phyloP scores from a whole-genome alignment of 2,888 invertebrate species.

The Eupithecia inturbata region DNA sequence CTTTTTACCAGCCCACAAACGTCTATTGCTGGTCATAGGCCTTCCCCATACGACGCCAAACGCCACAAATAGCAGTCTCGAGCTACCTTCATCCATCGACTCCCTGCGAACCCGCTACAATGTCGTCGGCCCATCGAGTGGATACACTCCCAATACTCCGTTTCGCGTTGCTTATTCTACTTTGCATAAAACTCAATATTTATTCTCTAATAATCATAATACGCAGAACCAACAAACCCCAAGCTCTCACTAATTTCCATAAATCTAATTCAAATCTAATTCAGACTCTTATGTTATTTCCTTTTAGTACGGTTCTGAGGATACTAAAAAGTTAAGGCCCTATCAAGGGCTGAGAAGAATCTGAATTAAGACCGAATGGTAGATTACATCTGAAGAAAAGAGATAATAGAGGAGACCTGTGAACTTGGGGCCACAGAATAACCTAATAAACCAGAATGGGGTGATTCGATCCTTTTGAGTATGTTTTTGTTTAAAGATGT shows the following conservation, averaged over 20 bases:
- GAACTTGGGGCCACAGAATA: not conserved
- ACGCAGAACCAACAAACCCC: constrained; percentile 29
- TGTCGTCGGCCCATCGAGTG: not conserved
- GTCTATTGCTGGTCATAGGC: not conserved
- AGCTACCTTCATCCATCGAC: not conserved
- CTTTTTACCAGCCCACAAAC: not conserved
- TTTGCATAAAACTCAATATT: constrained; percentile 7
- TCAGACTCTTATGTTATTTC: constrained; percentile 46
- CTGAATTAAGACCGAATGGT: constrained; percentile 26
- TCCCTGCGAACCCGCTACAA: not conserved
- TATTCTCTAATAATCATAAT: constrained; percentile 23
- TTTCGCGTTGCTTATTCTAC: not conserved
- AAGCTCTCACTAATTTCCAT: constrained; percentile 40
- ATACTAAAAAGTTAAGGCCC: constrained; percentile 30
- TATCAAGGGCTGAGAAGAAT: constrained; percentile 28
- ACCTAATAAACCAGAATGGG: not conserved
- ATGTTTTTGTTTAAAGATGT: not conserved
- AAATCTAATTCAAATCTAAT: constrained; percentile 44
- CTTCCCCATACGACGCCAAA: not conserved
- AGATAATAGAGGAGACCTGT: not conserved
- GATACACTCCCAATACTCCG: not conserved
- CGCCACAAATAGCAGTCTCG: not conserved
- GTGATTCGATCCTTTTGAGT: not conserved
- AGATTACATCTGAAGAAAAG: constrained; percentile 18
- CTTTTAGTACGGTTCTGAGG: constrained; percentile 37